These are phyloP conservation scores for Agelaius phoeniceus DNA, from an alignment of 2,113 vertebrate species.

Conservation along the genomic window DNA sequence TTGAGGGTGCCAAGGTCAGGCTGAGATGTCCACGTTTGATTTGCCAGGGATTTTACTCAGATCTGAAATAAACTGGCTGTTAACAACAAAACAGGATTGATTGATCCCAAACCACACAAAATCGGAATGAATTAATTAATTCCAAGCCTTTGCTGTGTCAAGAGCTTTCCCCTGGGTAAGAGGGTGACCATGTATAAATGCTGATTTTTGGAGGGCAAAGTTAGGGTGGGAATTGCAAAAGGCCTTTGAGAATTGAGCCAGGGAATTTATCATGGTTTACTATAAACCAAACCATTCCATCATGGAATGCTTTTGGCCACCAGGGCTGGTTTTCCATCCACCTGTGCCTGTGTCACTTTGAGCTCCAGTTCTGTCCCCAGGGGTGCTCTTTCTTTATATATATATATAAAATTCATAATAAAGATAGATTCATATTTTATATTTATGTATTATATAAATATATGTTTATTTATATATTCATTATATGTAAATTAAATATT, in stretches of 20 bases:
- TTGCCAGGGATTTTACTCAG: background rate
- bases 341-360: background rate
- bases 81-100: fast-evolving
- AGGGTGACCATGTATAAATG: background rate
- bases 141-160: fast-evolving
- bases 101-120: background rate
- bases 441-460: too few species aligned
- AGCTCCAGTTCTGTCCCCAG: background rate
- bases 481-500: too few species aligned
- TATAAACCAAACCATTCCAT: background rate
- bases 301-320: fast-evolving
- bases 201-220: background rate
- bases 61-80: background rate
- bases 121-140: background rate
- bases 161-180: background rate
- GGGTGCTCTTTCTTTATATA: background rate
- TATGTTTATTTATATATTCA: too few species aligned
- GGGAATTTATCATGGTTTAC: background rate
- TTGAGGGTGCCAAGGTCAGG: background rate
- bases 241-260: background rate
- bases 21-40: background rate
- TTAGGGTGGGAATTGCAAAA: background rate
- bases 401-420: too few species aligned
- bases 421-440: too few species aligned
- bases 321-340: background rate